These are phyloP conservation scores for Alethe castanea DNA, from an alignment of 2,113 vertebrate genomes.

Conservation along the genomic window DNA sequence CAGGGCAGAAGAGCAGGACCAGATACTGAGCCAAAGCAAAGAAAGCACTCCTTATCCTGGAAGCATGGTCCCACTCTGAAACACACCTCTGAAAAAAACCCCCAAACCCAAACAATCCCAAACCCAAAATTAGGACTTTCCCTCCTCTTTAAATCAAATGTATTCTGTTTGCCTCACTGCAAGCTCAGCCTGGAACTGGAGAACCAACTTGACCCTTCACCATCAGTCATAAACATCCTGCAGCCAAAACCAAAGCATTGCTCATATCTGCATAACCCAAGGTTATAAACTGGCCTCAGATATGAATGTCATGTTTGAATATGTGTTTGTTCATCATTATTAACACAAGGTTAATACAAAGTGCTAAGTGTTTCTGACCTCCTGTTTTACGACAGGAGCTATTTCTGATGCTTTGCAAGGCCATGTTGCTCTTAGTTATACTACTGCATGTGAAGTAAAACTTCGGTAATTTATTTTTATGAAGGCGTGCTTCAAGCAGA, in stretches of 20 bases:
- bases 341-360: background rate
- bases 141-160: background rate
- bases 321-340: background rate
- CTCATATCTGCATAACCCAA: accelerated
- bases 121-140: background rate
- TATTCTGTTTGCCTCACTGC: background rate
- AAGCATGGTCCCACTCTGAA: background rate
- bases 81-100: background rate
- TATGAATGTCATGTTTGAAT: background rate
- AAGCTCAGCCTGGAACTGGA: background rate
- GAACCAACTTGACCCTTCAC: background rate
- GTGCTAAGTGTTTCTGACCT: background rate
- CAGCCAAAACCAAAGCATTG: background rate
- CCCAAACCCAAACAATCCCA: background rate
- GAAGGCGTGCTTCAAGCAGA: background rate
- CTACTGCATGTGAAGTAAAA: background rate
- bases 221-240: background rate
- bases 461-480: background rate
- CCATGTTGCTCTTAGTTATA: background rate
- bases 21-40: background rate
- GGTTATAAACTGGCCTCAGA: background rate
- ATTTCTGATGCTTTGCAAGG: background rate
- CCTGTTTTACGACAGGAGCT: background rate
- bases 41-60: background rate
- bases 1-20: background rate